phyloP scores from a whole-genome alignment of 2,113 vertebrate species.

The Corythornis madagascariensis region DNA sequence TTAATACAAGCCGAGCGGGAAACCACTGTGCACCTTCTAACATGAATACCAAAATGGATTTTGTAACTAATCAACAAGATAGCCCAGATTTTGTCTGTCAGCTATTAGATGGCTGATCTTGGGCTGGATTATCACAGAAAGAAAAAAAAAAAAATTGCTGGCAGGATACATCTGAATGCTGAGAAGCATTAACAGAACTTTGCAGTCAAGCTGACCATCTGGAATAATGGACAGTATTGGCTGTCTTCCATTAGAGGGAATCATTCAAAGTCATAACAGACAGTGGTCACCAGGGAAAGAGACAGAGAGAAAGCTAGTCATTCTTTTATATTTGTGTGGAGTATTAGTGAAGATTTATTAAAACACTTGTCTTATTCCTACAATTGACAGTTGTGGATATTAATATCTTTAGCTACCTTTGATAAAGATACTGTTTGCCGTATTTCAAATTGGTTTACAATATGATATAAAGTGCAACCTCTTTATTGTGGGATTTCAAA shows the following conservation, averaged over 20 bases:
- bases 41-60: conserved; percentile 16
- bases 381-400: conserved; percentile 39
- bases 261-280: conserved; percentile 59
- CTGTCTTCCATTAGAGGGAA: conserved; percentile 56
- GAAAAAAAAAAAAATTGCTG: neutral
- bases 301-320: conserved; percentile 45
- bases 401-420: conserved; percentile 68
- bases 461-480: neutral
- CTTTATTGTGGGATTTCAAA: conserved; percentile 20
- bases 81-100: conserved; percentile 20
- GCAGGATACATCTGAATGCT: neutral
- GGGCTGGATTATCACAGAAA: neutral
- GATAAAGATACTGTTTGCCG: conserved; percentile 38
- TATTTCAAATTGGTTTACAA: conserved; percentile 58
- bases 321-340: conserved; percentile 63
- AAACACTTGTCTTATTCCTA: conserved; percentile 67
- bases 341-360: conserved; percentile 74
- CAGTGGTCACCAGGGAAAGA: conserved; percentile 32
- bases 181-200: conserved; percentile 54
- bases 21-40: neutral
- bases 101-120: neutral
- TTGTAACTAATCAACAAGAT: neutral
- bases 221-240: conserved; percentile 55
- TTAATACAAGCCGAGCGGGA: neutral
- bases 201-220: conserved; percentile 50